A percentile compares a stretch with the other conserved stretches of the same genome.
phyloP scores from a whole-genome alignment of 2,797 vertebrate species.

The Sebastes iracundus region DNA sequence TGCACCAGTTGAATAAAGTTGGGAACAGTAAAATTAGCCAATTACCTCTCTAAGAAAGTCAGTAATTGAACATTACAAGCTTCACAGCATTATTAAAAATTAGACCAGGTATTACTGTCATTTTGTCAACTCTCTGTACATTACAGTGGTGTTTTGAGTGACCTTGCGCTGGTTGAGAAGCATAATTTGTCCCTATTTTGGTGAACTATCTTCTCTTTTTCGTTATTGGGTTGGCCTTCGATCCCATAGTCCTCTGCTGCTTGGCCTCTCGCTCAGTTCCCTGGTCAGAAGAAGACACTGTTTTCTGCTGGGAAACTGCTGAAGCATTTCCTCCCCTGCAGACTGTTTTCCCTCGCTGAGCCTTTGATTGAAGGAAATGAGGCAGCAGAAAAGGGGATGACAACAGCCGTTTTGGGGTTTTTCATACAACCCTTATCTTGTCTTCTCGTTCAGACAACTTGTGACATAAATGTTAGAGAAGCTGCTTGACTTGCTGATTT shows the following conservation, averaged over 20 bases:
- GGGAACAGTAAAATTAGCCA: neutral
- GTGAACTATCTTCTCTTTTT: neutral
- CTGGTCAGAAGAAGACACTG: conserved; percentile 32
- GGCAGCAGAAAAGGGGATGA: conserved; percentile 76
- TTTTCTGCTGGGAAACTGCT: conserved; percentile 76
- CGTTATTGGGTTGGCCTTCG: neutral
- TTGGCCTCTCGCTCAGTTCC: conserved; percentile 25
- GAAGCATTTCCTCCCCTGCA: conserved; percentile 78
- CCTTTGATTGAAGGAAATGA: conserved; percentile 79
- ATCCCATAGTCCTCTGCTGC: neutral
- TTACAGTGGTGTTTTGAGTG: neutral
- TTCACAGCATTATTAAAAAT: neutral
- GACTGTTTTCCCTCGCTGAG: conserved; percentile 54
- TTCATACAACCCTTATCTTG: conserved; percentile 9
- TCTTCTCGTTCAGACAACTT: conserved; percentile 2
- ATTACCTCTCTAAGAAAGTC: neutral
- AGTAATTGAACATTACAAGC: neutral
- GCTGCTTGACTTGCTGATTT: conserved; percentile 1
- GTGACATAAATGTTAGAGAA: conserved; percentile 5
- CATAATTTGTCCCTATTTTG: neutral
- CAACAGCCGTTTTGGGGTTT: conserved; percentile 30
- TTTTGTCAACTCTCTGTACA: neutral
- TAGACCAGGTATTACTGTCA: neutral
- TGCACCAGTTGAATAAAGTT: neutral
- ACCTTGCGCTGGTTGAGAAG: neutral